Conservation (phyloP, 2,797 vertebrate species). For the Rhabdomys pumilio region DNA sequence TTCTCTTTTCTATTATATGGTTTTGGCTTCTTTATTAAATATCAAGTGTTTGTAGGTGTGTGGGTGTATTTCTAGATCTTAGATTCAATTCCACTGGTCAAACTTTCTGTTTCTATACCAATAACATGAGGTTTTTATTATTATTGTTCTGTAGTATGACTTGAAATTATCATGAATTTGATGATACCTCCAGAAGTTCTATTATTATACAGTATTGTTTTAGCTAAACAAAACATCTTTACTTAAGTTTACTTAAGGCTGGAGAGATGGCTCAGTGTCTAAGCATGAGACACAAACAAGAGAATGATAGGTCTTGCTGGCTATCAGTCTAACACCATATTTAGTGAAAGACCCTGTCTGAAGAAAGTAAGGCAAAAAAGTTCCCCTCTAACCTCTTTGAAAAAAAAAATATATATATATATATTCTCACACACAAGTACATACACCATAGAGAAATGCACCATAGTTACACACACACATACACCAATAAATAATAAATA, state of each 20-base stretch:
- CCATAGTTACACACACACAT: neutral
- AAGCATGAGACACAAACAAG: neutral
- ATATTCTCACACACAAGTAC: neutral
- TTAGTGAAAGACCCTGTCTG: neutral
- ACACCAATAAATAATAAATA: neutral
- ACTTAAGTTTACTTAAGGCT: neutral
- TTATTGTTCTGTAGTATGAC: too few species aligned
- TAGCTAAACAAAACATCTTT: neutral
- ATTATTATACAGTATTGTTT: too few species aligned
- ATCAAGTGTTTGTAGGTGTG: too few species aligned
- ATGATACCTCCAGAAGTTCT: too few species aligned
- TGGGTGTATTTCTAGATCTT: too few species aligned
- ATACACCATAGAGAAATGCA: neutral
- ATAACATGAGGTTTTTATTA: too few species aligned
- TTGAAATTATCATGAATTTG: too few species aligned
- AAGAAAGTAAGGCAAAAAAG: neutral
- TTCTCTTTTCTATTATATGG: too few species aligned
- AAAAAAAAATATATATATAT: neutral
- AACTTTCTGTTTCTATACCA: too few species aligned
- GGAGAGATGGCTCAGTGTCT: neutral
- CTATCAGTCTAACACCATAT: neutral
- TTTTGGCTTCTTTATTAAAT: too few species aligned
- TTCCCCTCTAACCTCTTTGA: neutral
- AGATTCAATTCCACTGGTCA: too few species aligned
- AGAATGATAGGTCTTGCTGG: neutral